phyloP scores from a whole-genome alignment of 2,797 vertebrate genomes.

The Tympanoctomys barrerae region DNA sequence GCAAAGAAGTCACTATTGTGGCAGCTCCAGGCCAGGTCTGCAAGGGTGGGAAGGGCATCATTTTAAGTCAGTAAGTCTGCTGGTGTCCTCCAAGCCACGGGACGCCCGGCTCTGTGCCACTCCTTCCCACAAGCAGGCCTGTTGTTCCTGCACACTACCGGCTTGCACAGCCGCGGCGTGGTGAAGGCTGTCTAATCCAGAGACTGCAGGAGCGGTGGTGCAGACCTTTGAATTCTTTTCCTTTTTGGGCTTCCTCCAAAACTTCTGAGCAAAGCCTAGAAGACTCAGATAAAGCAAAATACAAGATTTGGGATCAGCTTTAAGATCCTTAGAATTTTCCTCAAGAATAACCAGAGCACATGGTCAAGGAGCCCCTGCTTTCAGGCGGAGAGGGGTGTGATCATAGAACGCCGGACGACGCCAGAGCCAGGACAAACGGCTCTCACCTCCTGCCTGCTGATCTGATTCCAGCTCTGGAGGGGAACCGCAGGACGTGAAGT shows the following conservation, averaged over 20 bases:
- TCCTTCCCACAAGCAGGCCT: neutral
- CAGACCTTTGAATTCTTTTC: neutral
- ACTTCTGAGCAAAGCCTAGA: neutral
- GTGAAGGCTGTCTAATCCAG: neutral
- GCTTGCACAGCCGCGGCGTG: neutral
- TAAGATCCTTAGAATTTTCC: constrained; percentile 41
- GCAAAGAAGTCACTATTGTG: neutral
- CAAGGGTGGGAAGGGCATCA: neutral
- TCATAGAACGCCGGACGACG: neutral
- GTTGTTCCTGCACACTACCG: neutral
- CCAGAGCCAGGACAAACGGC: neutral
- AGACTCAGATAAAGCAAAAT: neutral
- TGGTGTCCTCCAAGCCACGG: neutral
- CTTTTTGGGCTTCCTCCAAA: neutral
- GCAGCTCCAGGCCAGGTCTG: neutral
- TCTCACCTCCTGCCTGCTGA: neutral
- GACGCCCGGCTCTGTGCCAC: neutral
- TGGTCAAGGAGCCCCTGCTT: neutral
- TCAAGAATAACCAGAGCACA: neutral
- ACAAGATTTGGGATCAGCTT: neutral
- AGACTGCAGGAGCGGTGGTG: neutral
- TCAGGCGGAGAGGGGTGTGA: neutral
- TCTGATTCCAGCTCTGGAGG: neutral
- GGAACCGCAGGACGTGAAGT: fast-evolving
- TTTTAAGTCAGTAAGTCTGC: neutral